These are phyloP conservation scores for Siniperca obscura DNA, from an alignment of 2,797 vertebrate species.

Conservation along the genomic window DNA sequence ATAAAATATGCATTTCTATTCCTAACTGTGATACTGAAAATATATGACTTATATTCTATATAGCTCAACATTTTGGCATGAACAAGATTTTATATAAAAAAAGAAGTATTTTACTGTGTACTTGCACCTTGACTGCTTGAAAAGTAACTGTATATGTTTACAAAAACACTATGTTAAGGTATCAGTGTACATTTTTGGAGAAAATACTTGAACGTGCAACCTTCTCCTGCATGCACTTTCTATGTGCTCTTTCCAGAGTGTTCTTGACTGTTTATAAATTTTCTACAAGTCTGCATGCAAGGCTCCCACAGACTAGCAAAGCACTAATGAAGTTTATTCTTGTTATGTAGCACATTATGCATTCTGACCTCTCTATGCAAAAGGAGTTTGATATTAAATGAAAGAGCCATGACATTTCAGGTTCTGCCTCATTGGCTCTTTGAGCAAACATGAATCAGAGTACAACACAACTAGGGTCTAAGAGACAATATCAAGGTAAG, in stretches of 20 bases:
- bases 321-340: constrained; percentile 69
- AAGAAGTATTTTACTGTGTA: constrained; percentile 67
- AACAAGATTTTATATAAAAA: constrained; percentile 68
- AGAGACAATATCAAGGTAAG: constrained; percentile 97
- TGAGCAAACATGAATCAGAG: constrained; percentile 99
- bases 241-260: constrained; percentile 69
- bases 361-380: constrained; percentile 88
- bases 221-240: constrained; percentile 82
- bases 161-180: constrained; percentile 58
- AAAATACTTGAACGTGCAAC: constrained; percentile 44
- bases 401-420: constrained; percentile 99
- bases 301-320: constrained; percentile 57
- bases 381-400: constrained; percentile 93
- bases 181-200: constrained; percentile 62
- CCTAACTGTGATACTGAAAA: constrained; percentile 54
- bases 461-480: constrained; percentile 99
- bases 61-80: constrained; percentile 68
- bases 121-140: constrained; percentile 77
- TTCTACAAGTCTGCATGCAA: constrained; percentile 84
- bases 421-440: constrained; percentile 99
- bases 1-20: constrained; percentile 61
- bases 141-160: constrained; percentile 70
- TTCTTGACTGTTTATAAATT: constrained; percentile 63
- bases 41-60: constrained; percentile 58
- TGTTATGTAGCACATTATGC: constrained; percentile 81